These are phyloP conservation scores for Plebejus melissa DNA, from an alignment of 2,888 invertebrate genomes.

Conservation along the genomic window DNA sequence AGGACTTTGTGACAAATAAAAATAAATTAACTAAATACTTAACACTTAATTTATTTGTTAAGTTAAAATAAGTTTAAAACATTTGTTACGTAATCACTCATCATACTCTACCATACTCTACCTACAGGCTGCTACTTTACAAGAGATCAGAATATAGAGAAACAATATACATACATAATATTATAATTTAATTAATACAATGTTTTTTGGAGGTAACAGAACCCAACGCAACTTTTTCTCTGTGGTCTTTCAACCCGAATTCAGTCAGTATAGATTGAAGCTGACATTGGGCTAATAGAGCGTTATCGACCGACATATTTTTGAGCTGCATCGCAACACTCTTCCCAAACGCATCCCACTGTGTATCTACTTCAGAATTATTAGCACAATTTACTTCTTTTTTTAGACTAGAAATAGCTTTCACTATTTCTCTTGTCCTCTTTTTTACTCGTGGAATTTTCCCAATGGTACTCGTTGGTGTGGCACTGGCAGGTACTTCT, in stretches of 20 bases:
- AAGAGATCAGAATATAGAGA: too few species aligned
- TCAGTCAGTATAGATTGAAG: not conserved
- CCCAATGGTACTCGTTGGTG: not conserved
- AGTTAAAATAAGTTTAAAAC: not conserved
- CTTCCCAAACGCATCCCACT: not conserved
- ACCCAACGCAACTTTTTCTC: not conserved
- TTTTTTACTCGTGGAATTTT: not conserved
- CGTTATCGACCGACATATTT: not conserved
- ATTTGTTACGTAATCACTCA: too few species aligned
- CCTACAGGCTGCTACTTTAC: too few species aligned
- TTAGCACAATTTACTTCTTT: not conserved
- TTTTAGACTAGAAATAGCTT: not conserved
- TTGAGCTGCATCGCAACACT: not conserved
- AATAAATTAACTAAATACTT: not conserved
- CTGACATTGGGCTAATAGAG: not conserved
- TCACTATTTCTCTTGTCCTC: not conserved
- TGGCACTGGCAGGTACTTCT: not conserved
- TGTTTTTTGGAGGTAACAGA: not conserved
- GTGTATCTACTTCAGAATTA: not conserved
- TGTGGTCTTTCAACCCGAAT: not conserved
- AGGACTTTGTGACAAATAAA: not conserved
- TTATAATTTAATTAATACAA: not conserved
- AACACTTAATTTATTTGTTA: not conserved
- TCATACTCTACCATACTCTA: too few species aligned
- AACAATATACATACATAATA: too few species aligned